A percentile compares a stretch with the other conserved stretches of the same genome.
These are phyloP conservation scores for Holacanthella duospinosa DNA, from an alignment of 2,888 invertebrate species.

Conservation along the genomic window DNA sequence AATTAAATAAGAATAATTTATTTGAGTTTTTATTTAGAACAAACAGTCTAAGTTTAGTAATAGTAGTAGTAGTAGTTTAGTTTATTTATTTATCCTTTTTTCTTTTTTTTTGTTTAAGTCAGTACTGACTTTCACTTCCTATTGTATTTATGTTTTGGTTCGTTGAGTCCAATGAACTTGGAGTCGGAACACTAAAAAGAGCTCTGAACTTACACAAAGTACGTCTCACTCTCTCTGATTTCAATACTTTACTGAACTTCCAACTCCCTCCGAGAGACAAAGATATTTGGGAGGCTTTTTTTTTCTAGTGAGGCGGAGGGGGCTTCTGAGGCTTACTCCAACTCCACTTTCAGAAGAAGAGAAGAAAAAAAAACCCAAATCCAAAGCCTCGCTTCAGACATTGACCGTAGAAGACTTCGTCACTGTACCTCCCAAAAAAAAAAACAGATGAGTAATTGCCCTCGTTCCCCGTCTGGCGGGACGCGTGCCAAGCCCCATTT, in stretches of 20 bases:
- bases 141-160: background rate
- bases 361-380: background rate
- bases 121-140: slow-evolving; percentile 1
- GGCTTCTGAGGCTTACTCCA: background rate
- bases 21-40: too few relatives aligned
- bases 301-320: too few relatives aligned
- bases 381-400: background rate
- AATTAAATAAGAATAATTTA: too few relatives aligned
- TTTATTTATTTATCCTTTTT: too few relatives aligned
- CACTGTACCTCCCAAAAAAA: background rate
- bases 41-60: too few relatives aligned
- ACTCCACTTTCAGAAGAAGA: background rate
- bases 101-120: background rate
- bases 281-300: background rate
- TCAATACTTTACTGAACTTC: background rate
- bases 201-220: background rate
- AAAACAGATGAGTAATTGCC: slow-evolving; percentile 1
- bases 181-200: background rate
- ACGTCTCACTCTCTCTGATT: background rate
- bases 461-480: slow-evolving; percentile 29
- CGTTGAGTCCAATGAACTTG: background rate
- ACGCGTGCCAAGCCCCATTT: slow-evolving; percentile 19
- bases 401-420: slow-evolving; percentile 2
- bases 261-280: background rate
- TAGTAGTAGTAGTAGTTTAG: too few relatives aligned